Evolutionary conservation across 2,113 vertebrate species (phyloP).

Genomic region (Gymnobelideus leadbeateri): DNA sequence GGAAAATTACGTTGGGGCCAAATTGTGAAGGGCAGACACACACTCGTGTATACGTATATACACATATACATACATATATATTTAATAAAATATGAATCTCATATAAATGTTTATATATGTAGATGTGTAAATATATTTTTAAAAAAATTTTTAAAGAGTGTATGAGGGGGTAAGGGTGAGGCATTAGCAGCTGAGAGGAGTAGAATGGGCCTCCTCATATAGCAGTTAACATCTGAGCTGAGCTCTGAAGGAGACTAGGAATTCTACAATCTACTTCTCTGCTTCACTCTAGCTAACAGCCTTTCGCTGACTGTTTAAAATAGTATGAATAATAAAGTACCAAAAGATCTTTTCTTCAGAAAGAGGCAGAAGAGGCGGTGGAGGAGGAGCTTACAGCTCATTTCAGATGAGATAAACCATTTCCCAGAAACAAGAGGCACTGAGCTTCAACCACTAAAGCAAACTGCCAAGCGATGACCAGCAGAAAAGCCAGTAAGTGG

Average conservation of each 20-base stretch:
- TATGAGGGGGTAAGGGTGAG: neutral
- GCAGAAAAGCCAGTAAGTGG: slow-evolving; percentile 50
- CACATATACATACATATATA: too few relatives aligned
- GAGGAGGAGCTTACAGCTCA: slow-evolving; percentile 32
- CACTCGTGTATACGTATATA: too few relatives aligned
- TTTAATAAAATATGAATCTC: neutral
- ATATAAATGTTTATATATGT: neutral
- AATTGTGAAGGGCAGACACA: neutral
- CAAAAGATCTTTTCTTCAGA: slow-evolving; percentile 10
- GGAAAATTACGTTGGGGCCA: neutral
- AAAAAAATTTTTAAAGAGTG: neutral
- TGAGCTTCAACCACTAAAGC: slow-evolving; percentile 60
- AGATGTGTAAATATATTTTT: neutral
- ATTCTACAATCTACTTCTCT: neutral
- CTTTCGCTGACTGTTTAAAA: slow-evolving; percentile 44
- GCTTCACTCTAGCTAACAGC: neutral
- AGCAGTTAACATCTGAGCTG: neutral
- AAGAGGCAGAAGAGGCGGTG: neutral
- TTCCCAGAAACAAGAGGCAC: slow-evolving; percentile 44
- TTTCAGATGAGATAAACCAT: slow-evolving; percentile 53
- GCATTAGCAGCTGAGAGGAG: neutral
- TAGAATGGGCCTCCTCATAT: neutral
- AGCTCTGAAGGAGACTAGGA: neutral
- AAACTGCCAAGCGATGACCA: slow-evolving; percentile 63
- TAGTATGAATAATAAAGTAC: neutral